Evolutionary conservation across 2,888 invertebrate species (phyloP).

Genomic region (Apamea monoglypha): DNA sequence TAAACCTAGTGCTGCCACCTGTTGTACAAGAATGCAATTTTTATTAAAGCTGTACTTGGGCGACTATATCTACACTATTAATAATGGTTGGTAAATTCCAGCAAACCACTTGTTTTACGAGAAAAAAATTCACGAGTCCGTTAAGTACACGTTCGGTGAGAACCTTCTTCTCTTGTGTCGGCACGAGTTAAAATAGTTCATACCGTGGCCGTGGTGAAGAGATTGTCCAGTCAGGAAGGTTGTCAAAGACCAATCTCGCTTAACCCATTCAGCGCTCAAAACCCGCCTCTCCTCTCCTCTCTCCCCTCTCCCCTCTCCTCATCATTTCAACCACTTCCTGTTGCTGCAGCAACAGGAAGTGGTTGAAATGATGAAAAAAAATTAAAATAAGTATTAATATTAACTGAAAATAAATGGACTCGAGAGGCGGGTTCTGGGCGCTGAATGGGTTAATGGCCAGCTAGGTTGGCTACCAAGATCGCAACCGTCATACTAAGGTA

Average conservation of each 20-base stretch:
- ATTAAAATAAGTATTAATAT: no score
- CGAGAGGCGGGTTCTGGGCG: no score
- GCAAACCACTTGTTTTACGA: neutral
- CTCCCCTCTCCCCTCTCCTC: no score
- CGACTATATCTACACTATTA: neutral
- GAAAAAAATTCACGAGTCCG: neutral
- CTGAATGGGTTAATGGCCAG: no score
- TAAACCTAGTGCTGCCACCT: slow-evolving; percentile 96
- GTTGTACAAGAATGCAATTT: slow-evolving; percentile 2
- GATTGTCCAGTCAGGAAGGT: neutral
- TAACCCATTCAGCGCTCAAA: no score
- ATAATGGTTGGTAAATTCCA: neutral
- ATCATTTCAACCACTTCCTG: no score
- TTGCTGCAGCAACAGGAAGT: no score
- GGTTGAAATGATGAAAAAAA: no score
- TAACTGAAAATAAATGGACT: no score
- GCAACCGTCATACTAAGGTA: neutral
- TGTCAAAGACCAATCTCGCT: neutral
- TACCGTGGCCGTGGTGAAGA: neutral
- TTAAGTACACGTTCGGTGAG: neutral
- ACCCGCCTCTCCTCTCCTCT: no score
- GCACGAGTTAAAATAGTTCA: neutral
- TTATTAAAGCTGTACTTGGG: neutral
- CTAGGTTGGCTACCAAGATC: neutral
- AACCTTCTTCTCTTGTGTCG: neutral